phyloP scores from a whole-genome alignment of 2,797 vertebrate species.

The Gobio occitaniae region DNA sequence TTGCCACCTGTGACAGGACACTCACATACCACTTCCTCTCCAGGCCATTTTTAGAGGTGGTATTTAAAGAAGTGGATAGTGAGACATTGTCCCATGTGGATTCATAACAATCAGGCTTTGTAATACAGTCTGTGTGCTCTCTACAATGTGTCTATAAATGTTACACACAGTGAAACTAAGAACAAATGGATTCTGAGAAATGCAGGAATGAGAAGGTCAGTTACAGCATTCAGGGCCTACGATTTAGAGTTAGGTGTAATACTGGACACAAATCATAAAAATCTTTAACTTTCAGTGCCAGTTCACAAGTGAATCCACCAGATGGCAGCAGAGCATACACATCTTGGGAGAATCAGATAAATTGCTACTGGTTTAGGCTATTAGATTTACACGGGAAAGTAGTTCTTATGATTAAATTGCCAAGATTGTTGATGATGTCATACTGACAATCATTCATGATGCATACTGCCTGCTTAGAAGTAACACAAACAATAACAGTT shows the following conservation, averaged over 20 bases:
- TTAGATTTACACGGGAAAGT: neutral
- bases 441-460: neutral
- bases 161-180: conserved; percentile 7
- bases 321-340: conserved; percentile 53
- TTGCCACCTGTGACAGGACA: conserved; percentile 27
- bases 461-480: neutral
- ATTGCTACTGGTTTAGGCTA: neutral
- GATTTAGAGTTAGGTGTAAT: neutral
- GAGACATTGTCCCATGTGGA: conserved; percentile 24
- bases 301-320: conserved; percentile 28
- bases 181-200: conserved; percentile 29
- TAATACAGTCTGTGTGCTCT: conserved; percentile 19
- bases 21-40: conserved; percentile 26
- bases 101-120: conserved; percentile 31
- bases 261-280: neutral
- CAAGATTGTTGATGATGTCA: neutral
- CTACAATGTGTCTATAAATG: conserved; percentile 18
- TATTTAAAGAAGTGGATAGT: conserved; percentile 40
- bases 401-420: neutral
- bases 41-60: conserved; percentile 40
- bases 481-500: neutral
- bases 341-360: neutral
- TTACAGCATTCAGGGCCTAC: neutral
- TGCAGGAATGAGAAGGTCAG: conserved; percentile 24
- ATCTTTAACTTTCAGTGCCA: neutral